A percentile compares a stretch with the other conserved stretches of the same genome.
Conservation (phyloP, 2,797 vertebrate genomes). For the Pangasius larnaudii region DNA sequence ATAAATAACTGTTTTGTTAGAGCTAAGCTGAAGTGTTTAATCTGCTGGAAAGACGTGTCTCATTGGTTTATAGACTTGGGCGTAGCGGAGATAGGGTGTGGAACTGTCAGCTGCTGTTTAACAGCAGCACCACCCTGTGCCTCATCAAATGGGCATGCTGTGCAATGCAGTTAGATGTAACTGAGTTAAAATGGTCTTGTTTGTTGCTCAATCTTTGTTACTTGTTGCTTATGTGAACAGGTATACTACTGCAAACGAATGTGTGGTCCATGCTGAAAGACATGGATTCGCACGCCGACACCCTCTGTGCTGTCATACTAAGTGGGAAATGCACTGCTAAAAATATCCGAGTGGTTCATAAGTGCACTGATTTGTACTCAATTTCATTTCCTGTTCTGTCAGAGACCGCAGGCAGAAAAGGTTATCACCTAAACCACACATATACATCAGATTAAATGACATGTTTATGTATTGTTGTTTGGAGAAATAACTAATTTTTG, state of each 20-base stretch:
- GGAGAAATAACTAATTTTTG: not conserved
- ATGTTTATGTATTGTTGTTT: not conserved
- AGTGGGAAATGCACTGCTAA: slow-evolving; percentile 1
- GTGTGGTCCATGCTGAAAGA: not conserved
- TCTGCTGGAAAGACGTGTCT: slow-evolving; percentile 41
- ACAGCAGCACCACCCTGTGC: not conserved
- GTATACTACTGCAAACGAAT: not conserved
- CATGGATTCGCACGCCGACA: not conserved
- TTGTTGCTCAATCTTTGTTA: not conserved
- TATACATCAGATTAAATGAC: not conserved
- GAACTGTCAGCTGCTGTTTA: slow-evolving; percentile 9
- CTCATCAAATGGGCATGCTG: not conserved
- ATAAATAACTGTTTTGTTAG: slow-evolving; percentile 60
- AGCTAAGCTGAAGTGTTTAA: slow-evolving; percentile 52
- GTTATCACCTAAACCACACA: not conserved
- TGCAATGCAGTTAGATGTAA: not conserved
- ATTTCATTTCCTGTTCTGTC: slow-evolving; percentile 6
- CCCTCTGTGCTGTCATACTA: not conserved
- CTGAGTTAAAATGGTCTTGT: not conserved
- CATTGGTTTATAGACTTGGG: not conserved
- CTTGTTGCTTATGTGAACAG: not conserved
- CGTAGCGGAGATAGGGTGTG: not conserved
- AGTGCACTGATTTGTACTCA: slow-evolving; percentile 8
- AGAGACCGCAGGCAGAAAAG: not conserved
- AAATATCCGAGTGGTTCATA: not conserved